Conservation (phyloP, 1,140 invertebrate species). For the Drosophila seguyi region DNA sequence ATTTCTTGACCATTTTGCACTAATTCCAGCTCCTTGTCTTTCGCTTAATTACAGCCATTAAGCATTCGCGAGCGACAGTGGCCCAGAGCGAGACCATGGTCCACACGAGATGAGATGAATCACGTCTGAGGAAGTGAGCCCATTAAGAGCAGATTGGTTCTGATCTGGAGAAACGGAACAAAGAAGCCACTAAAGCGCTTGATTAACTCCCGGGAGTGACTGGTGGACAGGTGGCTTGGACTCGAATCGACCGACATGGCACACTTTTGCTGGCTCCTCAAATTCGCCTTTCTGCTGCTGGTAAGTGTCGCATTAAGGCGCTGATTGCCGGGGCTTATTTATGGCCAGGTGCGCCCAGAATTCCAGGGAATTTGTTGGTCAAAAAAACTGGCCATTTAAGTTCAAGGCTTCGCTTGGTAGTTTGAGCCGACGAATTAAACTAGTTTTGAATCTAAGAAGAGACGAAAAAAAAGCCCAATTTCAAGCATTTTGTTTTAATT, state of each 20-base stretch:
- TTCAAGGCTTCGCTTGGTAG: conserved; percentile 33
- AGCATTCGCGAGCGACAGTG: conserved; percentile 21
- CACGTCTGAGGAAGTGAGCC: conserved; percentile 57
- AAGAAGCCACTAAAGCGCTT: conserved; percentile 51
- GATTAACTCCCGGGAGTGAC: conserved; percentile 41
- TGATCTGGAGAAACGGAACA: conserved; percentile 28
- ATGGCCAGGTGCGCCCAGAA: conserved; percentile 30
- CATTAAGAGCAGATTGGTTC: conserved; percentile 48
- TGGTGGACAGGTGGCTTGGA: conserved; percentile 40
- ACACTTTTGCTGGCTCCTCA: conserved; percentile 80
- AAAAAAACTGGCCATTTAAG: conserved; percentile 7
- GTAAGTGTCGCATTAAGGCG: conserved; percentile 61
- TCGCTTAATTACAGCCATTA: conserved; percentile 74
- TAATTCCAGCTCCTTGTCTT: conserved; percentile 64
- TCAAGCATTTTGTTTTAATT: not conserved
- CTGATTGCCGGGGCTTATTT: conserved; percentile 15
- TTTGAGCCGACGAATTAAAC: conserved; percentile 18
- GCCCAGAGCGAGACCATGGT: conserved; percentile 54
- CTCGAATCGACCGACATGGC: conserved; percentile 62
- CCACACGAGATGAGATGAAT: conserved; percentile 60
- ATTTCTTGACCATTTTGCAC: conserved; percentile 12
- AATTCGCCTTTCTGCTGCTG: conserved; percentile 73
- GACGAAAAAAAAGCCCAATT: not conserved
- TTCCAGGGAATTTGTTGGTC: conserved; percentile 32
- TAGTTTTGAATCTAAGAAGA: conserved; percentile 7